phyloP scores from a whole-genome alignment of 2,888 invertebrate genomes.

The Phalera bucephala region DNA sequence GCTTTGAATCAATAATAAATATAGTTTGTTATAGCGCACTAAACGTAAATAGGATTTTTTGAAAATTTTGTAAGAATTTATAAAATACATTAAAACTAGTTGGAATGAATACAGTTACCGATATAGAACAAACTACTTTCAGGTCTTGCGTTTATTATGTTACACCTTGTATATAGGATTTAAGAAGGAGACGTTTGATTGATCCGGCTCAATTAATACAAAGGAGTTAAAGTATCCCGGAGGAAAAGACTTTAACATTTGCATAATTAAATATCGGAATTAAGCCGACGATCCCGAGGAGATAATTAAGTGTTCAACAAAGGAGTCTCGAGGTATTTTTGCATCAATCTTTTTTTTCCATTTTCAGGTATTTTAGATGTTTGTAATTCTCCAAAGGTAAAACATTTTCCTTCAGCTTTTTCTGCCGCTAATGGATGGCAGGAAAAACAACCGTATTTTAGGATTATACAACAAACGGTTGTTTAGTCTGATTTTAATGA shows the following conservation, averaged over 20 bases:
- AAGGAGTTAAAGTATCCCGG: constrained; percentile 36
- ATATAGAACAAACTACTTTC: too few species aligned
- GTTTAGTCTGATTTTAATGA: constrained; percentile 47
- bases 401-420: constrained; percentile 45
- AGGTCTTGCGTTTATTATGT: too few species aligned
- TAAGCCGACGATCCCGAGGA: constrained; percentile 49
- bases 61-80: too few species aligned
- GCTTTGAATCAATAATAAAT: too few species aligned
- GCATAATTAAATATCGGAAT: constrained; percentile 71
- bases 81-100: too few species aligned
- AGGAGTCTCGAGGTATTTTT: constrained; percentile 44
- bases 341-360: constrained; percentile 36
- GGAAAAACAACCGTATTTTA: constrained; percentile 49
- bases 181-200: constrained; percentile 32
- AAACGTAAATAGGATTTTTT: too few species aligned
- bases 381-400: constrained; percentile 47
- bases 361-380: constrained; percentile 45
- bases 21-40: too few species aligned
- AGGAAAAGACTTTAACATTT: constrained; percentile 59
- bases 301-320: constrained; percentile 62
- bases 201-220: constrained; percentile 46
- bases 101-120: too few species aligned
- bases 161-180: too few species aligned
- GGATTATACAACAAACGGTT: constrained; percentile 39
- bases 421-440: constrained; percentile 54